Conservation (phyloP, 2,888 invertebrate genomes). For the Lordiphosa andalusiaca region DNA sequence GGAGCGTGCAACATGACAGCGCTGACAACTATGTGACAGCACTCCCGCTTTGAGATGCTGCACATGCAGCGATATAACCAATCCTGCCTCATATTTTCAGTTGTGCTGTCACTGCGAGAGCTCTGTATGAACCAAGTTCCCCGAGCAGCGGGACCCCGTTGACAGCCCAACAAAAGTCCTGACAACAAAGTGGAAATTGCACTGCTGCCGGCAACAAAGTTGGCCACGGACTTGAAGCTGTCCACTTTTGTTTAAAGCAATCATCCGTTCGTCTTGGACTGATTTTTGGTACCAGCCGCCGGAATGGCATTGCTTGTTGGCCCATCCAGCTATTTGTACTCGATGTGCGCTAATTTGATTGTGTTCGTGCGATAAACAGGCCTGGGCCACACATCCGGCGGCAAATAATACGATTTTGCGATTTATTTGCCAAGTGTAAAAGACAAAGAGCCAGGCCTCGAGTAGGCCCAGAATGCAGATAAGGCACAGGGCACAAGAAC, state of each 20-base stretch:
- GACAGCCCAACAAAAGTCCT: slow-evolving; percentile 68
- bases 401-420: slow-evolving; percentile 74
- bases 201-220: slow-evolving; percentile 32
- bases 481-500: slow-evolving; percentile 51
- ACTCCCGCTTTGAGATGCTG: slow-evolving; percentile 5
- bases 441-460: slow-evolving; percentile 57
- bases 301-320: slow-evolving; percentile 52
- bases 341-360: slow-evolving; percentile 75
- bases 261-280: slow-evolving; percentile 5
- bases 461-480: slow-evolving; percentile 49
- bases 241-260: slow-evolving; percentile 5
- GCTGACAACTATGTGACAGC: slow-evolving; percentile 58
- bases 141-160: slow-evolving; percentile 33
- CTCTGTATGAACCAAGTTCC: slow-evolving; percentile 62
- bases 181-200: slow-evolving; percentile 58
- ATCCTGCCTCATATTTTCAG: slow-evolving; percentile 49
- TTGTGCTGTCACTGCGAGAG: slow-evolving; percentile 52
- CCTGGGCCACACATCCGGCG: slow-evolving; percentile 56
- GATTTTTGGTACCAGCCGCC: slow-evolving; percentile 37
- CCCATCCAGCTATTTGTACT: slow-evolving; percentile 63
- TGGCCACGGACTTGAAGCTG: slow-evolving; percentile 16
- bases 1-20: slow-evolving; percentile 18
- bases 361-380: slow-evolving; percentile 72
- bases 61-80: slow-evolving; percentile 10
- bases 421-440: slow-evolving; percentile 69